A percentile compares a stretch with the other conserved stretches of the same genome.
Evolutionary conservation across 1,140 invertebrate genomes (phyloP).

Genomic region (Diachasmimorpha longicaudata): DNA sequence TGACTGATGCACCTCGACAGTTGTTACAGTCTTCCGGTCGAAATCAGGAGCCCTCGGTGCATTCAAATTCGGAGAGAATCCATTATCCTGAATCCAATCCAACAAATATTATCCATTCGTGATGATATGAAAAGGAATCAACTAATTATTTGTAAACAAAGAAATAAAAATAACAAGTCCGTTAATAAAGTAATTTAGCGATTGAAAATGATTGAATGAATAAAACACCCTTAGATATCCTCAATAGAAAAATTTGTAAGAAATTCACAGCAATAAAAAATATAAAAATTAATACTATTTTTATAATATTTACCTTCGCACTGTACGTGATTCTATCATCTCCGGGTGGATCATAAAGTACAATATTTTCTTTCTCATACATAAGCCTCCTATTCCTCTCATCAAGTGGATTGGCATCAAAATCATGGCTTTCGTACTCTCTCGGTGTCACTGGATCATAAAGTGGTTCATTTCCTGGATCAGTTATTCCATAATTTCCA

Average conservation of each 20-base stretch:
- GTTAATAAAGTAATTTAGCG: too few species aligned
- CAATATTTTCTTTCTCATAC: conserved; percentile 49
- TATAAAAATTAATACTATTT: neutral
- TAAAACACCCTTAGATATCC: too few species aligned
- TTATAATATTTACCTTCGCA: neutral
- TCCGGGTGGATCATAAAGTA: conserved; percentile 38
- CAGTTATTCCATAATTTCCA: conserved; percentile 40
- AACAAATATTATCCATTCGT: neutral
- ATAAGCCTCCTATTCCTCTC: conserved; percentile 52
- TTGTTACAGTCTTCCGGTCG: conserved; percentile 55
- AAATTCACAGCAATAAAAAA: neutral
- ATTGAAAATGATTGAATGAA: too few species aligned
- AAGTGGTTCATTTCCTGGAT: conserved; percentile 54
- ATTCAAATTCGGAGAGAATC: conserved; percentile 35
- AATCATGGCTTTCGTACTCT: conserved; percentile 59
- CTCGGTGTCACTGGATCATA: conserved; percentile 58
- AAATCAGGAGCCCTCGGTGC: conserved; percentile 41
- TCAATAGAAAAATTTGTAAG: too few species aligned
- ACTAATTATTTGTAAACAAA: neutral
- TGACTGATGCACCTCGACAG: conserved; percentile 57
- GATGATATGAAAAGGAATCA: too few species aligned
- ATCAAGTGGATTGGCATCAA: conserved; percentile 57
- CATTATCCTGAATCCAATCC: conserved; percentile 43
- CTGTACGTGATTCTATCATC: conserved; percentile 32
- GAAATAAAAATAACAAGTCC: too few species aligned